Percentiles rank a stretch among this genome's conserved stretches.
Evolutionary conservation across 2,888 invertebrate genomes (phyloP).

Genomic region (Eurois occulta): DNA sequence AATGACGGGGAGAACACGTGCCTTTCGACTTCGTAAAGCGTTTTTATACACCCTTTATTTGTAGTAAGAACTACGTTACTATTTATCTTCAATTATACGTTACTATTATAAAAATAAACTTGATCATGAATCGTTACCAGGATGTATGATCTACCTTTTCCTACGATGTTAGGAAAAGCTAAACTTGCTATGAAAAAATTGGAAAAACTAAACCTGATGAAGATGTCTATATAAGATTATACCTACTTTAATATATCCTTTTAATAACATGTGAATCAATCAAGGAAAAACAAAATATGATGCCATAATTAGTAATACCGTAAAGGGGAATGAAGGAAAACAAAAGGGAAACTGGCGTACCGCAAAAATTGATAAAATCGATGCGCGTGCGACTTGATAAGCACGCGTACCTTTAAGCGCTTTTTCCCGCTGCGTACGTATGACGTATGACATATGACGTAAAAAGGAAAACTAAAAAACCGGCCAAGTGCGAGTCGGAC

Average conservation of each 20-base stretch:
- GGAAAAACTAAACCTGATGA: not conserved
- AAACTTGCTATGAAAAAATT: not conserved
- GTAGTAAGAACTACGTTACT: not conserved
- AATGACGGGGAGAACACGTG: too few relatives aligned
- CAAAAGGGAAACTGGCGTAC: not conserved
- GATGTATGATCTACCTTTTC: not conserved
- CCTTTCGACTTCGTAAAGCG: too few relatives aligned
- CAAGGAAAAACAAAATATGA: slow-evolving; percentile 3
- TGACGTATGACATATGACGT: not conserved
- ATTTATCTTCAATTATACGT: too few relatives aligned
- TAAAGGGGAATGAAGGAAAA: not conserved
- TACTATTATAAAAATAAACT: too few relatives aligned
- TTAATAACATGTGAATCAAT: not conserved
- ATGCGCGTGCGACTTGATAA: not conserved
- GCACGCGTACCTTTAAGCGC: not conserved
- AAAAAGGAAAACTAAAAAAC: not conserved
- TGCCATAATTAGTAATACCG: not conserved
- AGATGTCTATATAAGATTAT: not conserved
- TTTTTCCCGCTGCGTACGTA: not conserved
- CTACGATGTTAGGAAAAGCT: not conserved
- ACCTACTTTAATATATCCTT: not conserved
- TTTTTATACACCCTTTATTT: too few relatives aligned
- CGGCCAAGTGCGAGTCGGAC: too few relatives aligned
- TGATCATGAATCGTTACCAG: not conserved
- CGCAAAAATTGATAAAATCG: not conserved